These are phyloP conservation scores for Ceryle rudis DNA, from an alignment of 2,797 vertebrate genomes.

Conservation along the genomic window DNA sequence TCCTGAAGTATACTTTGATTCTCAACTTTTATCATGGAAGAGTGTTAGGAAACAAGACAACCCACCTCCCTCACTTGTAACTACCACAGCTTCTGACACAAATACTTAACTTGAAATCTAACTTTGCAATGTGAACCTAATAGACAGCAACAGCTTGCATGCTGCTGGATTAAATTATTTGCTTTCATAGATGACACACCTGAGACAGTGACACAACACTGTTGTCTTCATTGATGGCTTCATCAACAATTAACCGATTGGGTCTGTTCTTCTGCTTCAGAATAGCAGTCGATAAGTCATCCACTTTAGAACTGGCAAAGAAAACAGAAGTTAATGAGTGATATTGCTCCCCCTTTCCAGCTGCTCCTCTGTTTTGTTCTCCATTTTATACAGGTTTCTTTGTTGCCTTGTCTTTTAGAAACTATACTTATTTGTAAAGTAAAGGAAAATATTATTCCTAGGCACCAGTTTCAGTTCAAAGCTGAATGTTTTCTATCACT, in stretches of 20 bases:
- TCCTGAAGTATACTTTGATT: too few species aligned
- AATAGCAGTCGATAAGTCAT: conserved; percentile 98
- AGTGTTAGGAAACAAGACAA: neutral
- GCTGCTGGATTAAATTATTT: neutral
- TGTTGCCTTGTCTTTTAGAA: neutral
- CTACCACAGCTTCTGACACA: neutral
- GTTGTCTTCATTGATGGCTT: conserved; percentile 99
- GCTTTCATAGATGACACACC: conserved; percentile 69
- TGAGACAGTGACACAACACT: conserved; percentile 97
- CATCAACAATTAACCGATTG: conserved; percentile 97
- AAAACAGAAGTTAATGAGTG: neutral
- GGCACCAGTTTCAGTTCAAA: neutral
- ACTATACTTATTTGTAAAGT: neutral
- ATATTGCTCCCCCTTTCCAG: neutral
- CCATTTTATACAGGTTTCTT: neutral
- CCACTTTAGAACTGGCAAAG: conserved; percentile 89
- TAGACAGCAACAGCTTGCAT: neutral
- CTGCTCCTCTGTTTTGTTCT: neutral
- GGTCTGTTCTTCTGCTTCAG: conserved; percentile 99
- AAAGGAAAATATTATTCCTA: neutral
- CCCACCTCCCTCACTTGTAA: rapidly evolving
- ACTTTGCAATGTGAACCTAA: too few species aligned
- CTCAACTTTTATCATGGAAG: neutral
- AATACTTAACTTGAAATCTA: too few species aligned
- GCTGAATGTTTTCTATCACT: neutral